These are phyloP conservation scores for Spongia lamella DNA, from an alignment of 37 sponge, comb jelly and placozoan genomes.

Conservation along the genomic window DNA sequence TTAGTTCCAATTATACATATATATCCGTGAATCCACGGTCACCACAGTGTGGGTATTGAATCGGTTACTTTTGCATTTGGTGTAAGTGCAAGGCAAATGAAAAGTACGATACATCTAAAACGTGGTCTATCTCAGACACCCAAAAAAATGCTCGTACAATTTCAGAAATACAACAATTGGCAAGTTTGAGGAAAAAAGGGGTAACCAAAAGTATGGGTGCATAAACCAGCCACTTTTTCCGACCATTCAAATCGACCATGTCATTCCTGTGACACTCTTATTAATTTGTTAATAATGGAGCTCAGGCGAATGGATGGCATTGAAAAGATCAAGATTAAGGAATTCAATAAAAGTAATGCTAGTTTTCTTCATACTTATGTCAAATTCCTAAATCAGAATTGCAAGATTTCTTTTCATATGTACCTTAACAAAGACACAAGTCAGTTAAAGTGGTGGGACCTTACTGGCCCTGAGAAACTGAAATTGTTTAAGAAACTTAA, in stretches of 20 bases:
- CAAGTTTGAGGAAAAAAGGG: neutral
- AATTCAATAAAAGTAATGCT: too few species aligned
- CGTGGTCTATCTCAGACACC: conserved; percentile 4
- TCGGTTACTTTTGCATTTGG: conserved; percentile 9
- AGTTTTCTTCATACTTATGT: conserved; percentile 11
- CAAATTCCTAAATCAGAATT: conserved; percentile 20
- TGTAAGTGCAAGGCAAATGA: conserved; percentile 5
- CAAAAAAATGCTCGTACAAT: conserved; percentile 12
- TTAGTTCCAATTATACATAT: too few species aligned
- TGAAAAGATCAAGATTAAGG: neutral
- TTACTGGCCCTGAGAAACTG: conserved; percentile 26
- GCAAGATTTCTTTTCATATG: conserved; percentile 11
- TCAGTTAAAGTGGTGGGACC: conserved; percentile 14
- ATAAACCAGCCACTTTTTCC: neutral
- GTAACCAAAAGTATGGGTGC: neutral
- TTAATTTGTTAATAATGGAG: conserved; percentile 16
- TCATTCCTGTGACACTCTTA: conserved; percentile 14
- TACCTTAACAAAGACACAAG: neutral
- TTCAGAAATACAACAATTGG: neutral
- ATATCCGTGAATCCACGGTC: too few species aligned
- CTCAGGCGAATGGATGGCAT: conserved; percentile 14
- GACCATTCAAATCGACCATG: conserved; percentile 3
- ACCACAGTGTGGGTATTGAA: too few species aligned
- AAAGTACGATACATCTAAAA: neutral
- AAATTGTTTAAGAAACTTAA: conserved; percentile 9